phyloP scores from a whole-genome alignment of 2,113 vertebrate genomes.

The Orcinus orca region DNA sequence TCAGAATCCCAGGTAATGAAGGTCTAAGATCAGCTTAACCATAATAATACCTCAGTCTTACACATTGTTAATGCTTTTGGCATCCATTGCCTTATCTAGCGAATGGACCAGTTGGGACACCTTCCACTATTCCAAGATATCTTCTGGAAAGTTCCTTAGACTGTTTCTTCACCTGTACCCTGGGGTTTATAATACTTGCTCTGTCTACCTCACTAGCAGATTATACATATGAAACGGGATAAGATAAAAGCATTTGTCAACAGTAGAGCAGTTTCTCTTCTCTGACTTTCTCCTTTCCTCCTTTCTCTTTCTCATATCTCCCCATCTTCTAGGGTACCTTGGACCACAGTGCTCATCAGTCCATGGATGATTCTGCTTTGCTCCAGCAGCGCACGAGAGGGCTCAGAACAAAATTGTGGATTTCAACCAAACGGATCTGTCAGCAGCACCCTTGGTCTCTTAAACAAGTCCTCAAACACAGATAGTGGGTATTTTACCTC shows the following conservation, averaged over 20 bases:
- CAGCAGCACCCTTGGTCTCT: neutral
- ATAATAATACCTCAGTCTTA: no score
- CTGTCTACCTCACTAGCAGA: rapidly evolving
- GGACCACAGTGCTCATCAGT: neutral
- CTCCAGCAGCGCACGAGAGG: rapidly evolving
- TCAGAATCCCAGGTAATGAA: neutral
- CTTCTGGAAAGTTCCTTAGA: neutral
- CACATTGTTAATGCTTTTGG: neutral
- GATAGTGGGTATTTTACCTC: no score
- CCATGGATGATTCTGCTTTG: rapidly evolving
- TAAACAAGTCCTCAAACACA: neutral
- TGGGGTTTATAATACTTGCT: no score
- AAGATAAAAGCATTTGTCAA: neutral
- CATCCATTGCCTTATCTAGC: rapidly evolving
- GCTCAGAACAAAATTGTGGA: neutral
- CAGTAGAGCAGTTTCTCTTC: neutral
- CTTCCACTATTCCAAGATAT: neutral
- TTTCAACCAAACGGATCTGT: neutral
- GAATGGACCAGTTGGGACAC: no score
- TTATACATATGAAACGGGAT: neutral
- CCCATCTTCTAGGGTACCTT: neutral
- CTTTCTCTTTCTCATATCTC: neutral
- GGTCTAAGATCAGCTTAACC: neutral
- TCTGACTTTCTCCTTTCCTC: neutral
- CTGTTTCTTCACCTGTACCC: no score